phyloP scores from a whole-genome alignment of 2,113 vertebrate genomes.

The Benitochromis conjunctus region DNA sequence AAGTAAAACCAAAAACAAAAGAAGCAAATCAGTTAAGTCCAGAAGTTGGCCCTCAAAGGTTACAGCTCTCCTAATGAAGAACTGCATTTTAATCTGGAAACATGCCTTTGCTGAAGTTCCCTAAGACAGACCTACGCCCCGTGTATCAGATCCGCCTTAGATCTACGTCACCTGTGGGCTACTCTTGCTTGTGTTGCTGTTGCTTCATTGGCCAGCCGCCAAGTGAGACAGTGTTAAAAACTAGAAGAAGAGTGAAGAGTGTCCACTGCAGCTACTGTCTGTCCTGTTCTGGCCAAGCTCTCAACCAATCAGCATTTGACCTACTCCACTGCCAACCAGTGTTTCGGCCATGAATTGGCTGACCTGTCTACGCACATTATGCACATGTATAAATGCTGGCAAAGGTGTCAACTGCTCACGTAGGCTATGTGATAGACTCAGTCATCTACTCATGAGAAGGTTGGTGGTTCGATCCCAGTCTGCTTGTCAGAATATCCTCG shows the following conservation, averaged over 20 bases:
- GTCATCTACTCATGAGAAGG: no score
- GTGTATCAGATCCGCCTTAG: neutral
- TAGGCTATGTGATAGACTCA: neutral
- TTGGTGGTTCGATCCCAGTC: neutral
- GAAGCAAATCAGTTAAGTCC: neutral
- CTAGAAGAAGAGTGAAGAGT: neutral
- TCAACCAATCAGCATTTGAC: neutral
- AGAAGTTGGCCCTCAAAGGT: neutral
- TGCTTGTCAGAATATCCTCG: neutral
- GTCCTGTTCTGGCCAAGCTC: neutral
- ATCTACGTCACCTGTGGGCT: neutral
- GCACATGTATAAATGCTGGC: neutral
- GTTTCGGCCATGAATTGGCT: neutral
- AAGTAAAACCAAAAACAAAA: neutral
- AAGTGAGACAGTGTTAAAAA: neutral
- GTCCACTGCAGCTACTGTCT: neutral
- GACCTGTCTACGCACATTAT: neutral
- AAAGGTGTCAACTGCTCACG: neutral
- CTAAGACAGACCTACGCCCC: neutral
- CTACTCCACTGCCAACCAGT: neutral
- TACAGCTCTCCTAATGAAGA: neutral
- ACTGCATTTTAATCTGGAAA: neutral
- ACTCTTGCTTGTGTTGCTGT: neutral
- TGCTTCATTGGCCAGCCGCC: neutral
- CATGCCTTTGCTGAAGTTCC: neutral